Evolutionary conservation across 1,140 invertebrate genomes (phyloP), one percentile per base, ranked within the genome.

Genomic region (Drosophila sucinea): DNA sequence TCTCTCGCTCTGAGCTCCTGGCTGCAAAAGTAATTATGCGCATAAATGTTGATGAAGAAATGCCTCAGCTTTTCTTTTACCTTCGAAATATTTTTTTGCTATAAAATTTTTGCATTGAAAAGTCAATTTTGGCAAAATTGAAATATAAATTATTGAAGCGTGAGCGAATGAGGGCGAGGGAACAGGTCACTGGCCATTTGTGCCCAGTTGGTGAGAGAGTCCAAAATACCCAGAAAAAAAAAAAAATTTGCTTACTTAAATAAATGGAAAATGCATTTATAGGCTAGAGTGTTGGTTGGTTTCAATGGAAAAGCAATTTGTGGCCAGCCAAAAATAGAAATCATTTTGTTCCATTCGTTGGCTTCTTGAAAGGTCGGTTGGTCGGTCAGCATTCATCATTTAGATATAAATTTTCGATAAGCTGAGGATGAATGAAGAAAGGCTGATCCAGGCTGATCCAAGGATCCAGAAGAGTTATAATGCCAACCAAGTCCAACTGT

Each of bases 141-240:
- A 86, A 86, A 79, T 79, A 76, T 86, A 81, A 86, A 86, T 86
- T 82, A 79, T 86, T 81, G 75, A 86, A 73, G 75, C 78, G 60
- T 81, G 33, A 68, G 74, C 38, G 38, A 27, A 1, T 11, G 8
- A 25, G n/a, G 4, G 5, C 6, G 41, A 30, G 25, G 30, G 54
- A 17, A 60, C 40, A 51, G 33, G 35, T 23, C 60, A 61, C 57
- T 76, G 62, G 51, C 44, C 60, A 64, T 38, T 30, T 30, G 30
- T 68, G 76, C 75, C 73, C 70, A 57, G 4, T 58, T 67, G 35
- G 57, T 32, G 56, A 32, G 55, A 60, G 33, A n/a, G 44, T 55
- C 10, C 17, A 44, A 73, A 73, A 60, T 17, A 17, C 17, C 10
- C 7, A 35, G 10, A 35, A 35, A 33, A 33, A 35, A 35, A 35